Evolutionary conservation across 2,113 vertebrate genomes (phyloP).

Genomic region (Oncorhynchus kisutch): DNA sequence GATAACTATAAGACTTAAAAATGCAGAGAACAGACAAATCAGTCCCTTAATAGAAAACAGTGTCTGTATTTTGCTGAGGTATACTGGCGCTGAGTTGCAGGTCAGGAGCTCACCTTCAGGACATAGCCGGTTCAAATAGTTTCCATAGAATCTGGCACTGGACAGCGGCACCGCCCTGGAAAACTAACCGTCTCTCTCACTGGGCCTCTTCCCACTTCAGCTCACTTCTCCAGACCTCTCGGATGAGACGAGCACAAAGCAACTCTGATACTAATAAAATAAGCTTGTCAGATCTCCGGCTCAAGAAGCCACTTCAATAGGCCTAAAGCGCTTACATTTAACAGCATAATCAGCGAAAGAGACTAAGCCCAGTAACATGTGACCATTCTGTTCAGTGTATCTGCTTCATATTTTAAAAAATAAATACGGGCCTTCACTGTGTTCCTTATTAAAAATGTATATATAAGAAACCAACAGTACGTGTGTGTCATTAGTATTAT

Average conservation of each 20-base stretch:
- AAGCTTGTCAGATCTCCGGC: background rate
- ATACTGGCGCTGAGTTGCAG: slow-evolving; percentile 3
- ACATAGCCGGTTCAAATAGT: slow-evolving; percentile 30
- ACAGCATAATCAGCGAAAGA: background rate
- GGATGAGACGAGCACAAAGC: background rate
- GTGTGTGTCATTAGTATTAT: slow-evolving; percentile 30
- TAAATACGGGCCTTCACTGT: slow-evolving; percentile 13
- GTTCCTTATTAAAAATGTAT: slow-evolving; percentile 25
- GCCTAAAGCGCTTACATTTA: background rate
- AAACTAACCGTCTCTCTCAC: background rate
- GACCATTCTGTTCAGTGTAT: slow-evolving; percentile 13
- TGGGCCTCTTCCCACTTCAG: background rate
- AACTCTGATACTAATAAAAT: background rate
- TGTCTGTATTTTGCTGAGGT: background rate
- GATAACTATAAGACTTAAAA: background rate
- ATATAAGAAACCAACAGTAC: slow-evolving; percentile 5
- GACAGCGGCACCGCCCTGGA: background rate
- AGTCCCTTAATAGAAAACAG: background rate
- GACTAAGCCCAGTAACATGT: background rate
- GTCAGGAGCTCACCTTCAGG: slow-evolving; percentile 21
- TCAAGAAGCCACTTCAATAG: background rate
- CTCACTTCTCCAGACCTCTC: background rate
- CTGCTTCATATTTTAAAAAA: background rate
- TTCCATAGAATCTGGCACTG: background rate
- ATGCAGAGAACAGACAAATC: background rate